These are phyloP conservation scores for Sminthopsis crassicaudata DNA, from an alignment of 2,113 vertebrate genomes.

Conservation along the genomic window DNA sequence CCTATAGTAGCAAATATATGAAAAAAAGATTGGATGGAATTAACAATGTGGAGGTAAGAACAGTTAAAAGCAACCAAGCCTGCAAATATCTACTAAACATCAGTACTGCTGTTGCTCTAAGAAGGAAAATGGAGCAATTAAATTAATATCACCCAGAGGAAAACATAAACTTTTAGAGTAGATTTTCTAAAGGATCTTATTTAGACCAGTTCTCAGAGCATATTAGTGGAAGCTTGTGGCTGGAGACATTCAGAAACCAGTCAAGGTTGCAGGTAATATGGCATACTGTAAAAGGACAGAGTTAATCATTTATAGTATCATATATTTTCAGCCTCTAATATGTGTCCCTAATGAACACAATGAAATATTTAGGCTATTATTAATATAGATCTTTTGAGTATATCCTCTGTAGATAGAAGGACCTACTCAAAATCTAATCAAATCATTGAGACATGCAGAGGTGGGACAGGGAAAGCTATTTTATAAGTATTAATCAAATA, in stretches of 20 bases:
- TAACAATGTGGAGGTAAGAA: constrained; percentile 51
- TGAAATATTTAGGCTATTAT: not conserved
- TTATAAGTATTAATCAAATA: not conserved
- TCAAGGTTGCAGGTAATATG: constrained; percentile 56
- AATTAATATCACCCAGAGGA: constrained; percentile 67
- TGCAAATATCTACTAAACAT: constrained; percentile 70
- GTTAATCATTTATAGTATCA: constrained; percentile 25
- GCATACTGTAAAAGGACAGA: constrained; percentile 24
- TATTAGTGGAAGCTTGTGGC: constrained; percentile 33
- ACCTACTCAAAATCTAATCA: constrained; percentile 4
- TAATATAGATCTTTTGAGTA: not conserved
- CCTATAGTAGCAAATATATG: constrained; percentile 75
- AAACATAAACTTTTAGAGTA: constrained; percentile 58
- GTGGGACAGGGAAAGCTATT: not conserved
- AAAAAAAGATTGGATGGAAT: constrained; percentile 70
- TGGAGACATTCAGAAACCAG: constrained; percentile 63
- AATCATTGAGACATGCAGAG: not conserved
- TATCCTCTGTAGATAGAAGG: not conserved
- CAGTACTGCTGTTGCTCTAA: constrained; percentile 70
- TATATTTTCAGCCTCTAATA: constrained; percentile 5
- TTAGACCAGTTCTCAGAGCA: constrained; percentile 51
- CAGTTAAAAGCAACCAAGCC: constrained; percentile 72
- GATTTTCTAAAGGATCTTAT: constrained; percentile 71
- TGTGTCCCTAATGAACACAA: constrained; percentile 7
- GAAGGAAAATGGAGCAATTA: constrained; percentile 61